phyloP scores from a whole-genome alignment of 1,140 invertebrate species.

The Phocides pigmalion region DNA sequence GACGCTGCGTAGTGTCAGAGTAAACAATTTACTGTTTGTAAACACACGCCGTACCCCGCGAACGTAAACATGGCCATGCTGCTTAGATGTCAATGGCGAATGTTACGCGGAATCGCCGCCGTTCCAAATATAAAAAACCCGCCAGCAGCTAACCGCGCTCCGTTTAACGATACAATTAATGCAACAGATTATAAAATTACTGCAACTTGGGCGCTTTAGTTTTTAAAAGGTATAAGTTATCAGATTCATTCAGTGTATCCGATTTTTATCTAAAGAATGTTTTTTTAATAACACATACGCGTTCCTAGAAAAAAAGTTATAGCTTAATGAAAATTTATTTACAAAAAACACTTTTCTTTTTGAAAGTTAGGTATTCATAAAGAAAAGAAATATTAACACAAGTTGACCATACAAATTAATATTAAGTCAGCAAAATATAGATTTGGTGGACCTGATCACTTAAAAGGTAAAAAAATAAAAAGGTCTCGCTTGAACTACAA shows the following conservation, averaged over 20 bases:
- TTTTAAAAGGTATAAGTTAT: neutral
- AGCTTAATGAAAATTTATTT: too few species aligned
- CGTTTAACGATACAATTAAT: neutral
- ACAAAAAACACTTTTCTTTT: too few species aligned
- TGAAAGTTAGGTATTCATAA: too few species aligned
- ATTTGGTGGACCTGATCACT: too few species aligned
- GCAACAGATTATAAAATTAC: neutral
- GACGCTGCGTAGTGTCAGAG: constrained; percentile 59
- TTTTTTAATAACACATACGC: too few species aligned
- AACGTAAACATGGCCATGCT: constrained; percentile 69
- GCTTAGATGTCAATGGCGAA: constrained; percentile 63
- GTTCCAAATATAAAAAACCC: constrained; percentile 2
- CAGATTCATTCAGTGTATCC: neutral
- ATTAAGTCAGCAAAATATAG: too few species aligned
- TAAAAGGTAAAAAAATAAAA: too few species aligned
- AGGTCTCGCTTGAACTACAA: neutral
- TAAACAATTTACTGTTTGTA: constrained; percentile 78
- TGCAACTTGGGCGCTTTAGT: neutral
- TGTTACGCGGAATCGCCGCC: constrained; percentile 7
- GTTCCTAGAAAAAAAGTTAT: too few species aligned
- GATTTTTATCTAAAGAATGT: too few species aligned
- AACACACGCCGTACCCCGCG: constrained; percentile 53
- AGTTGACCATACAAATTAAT: too few species aligned
- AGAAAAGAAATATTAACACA: too few species aligned
- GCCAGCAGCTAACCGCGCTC: neutral